Percentiles rank a stretch among this genome's conserved stretches.
Evolutionary conservation across 1,140 invertebrate genomes (phyloP).

Genomic region (Brachionus manjavacas): DNA sequence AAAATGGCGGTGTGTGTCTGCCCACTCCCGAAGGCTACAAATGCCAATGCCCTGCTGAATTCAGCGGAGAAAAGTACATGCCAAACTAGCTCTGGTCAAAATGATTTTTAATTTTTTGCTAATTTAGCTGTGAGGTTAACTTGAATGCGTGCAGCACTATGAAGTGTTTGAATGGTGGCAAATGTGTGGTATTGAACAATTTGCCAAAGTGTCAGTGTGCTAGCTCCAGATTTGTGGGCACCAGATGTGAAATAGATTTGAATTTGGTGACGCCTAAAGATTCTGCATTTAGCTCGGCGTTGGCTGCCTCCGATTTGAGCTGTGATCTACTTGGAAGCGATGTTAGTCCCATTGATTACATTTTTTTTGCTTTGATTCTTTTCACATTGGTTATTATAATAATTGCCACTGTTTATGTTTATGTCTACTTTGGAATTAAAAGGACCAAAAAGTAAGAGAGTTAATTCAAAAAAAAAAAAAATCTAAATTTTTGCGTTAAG

Average conservation of each 20-base stretch:
- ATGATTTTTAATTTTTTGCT: not conserved
- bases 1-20: conserved; percentile 36
- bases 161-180: conserved; percentile 81
- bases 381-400: not conserved
- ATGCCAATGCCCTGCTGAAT: conserved; percentile 22
- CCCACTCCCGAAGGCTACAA: not conserved
- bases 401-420: conserved; percentile 19
- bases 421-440: conserved; percentile 34
- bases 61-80: conserved; percentile 4
- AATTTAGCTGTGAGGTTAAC: not conserved
- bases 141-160: not conserved
- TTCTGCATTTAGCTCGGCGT: not conserved
- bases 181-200: conserved; percentile 65
- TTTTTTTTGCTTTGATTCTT: conserved; percentile 25
- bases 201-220: not conserved
- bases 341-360: conserved; percentile 27
- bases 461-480: not conserved
- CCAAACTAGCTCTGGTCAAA: not conserved
- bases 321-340: conserved; percentile 33
- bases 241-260: conserved; percentile 35
- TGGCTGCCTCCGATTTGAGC: not conserved
- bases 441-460: not conserved
- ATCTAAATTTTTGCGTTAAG: not conserved
- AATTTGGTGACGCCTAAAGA: not conserved
- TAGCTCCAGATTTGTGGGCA: conserved; percentile 14